phyloP scores from a whole-genome alignment of 2,797 vertebrate genomes.

The Aplochiton taeniatus region DNA sequence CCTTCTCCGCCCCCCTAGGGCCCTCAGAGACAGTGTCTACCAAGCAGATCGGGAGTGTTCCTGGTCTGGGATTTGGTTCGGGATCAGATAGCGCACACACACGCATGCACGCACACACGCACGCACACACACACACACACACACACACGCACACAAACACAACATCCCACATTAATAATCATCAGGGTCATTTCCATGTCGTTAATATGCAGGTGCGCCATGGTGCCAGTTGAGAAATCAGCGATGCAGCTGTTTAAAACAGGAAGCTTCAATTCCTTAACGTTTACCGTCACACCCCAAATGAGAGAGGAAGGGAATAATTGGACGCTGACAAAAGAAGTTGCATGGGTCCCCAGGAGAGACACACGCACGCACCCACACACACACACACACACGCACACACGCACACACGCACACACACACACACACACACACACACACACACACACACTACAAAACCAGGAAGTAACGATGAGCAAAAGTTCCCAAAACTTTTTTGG shows the following conservation, averaged over 20 bases:
- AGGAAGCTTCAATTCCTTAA: constrained; percentile 60
- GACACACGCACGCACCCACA: too few relatives aligned
- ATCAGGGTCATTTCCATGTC: constrained; percentile 61
- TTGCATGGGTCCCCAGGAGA: neutral
- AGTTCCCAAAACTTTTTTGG: too few relatives aligned
- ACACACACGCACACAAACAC: neutral
- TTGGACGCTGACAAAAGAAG: constrained; percentile 40
- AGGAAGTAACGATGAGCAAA: neutral
- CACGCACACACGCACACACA: constrained; percentile 2
- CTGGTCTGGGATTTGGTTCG: too few relatives aligned
- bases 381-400: neutral
- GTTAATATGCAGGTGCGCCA: constrained; percentile 61
- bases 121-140: neutral
- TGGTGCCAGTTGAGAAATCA: constrained; percentile 65
- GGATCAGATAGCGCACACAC: neutral
- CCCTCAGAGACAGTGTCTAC: too few relatives aligned
- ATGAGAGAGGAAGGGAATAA: constrained; percentile 60
- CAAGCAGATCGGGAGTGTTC: too few relatives aligned
- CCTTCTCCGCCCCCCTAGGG: too few relatives aligned
- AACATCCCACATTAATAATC: constrained; percentile 58
- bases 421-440: neutral
- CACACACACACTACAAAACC: neutral
- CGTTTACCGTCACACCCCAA: constrained; percentile 42
- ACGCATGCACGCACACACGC: neutral
- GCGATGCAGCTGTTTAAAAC: constrained; percentile 59